Evolutionary conservation across 2,113 vertebrate genomes (phyloP).

Genomic region (Loxodonta africana): DNA sequence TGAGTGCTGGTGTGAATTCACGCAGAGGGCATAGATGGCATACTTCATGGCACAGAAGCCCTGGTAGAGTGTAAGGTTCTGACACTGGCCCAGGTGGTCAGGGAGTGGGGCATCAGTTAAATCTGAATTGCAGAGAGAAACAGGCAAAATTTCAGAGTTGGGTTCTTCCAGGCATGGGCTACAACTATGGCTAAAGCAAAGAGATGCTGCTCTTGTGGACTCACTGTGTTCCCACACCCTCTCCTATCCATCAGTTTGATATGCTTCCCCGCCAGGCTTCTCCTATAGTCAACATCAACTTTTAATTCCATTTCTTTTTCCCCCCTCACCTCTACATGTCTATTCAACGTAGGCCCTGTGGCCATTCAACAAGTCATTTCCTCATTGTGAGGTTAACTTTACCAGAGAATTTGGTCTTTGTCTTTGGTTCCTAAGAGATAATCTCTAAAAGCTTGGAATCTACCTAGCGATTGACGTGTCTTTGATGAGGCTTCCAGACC

Average conservation of each 20-base stretch:
- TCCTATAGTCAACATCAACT: not conserved
- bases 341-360: not conserved
- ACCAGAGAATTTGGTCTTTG: not conserved
- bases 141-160: not conserved
- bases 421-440: not conserved
- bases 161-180: not conserved
- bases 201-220: not conserved
- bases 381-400: not conserved
- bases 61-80: constrained; percentile 93
- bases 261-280: not conserved
- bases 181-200: not conserved
- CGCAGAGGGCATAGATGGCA: constrained; percentile 95
- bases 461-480: no score
- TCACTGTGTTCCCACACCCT: not conserved
- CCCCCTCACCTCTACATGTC: not conserved
- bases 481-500: not conserved
- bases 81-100: constrained; percentile 84
- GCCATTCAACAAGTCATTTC: not conserved
- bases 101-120: constrained; percentile 43
- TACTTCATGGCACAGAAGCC: constrained; percentile 98
- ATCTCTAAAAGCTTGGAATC: not conserved
- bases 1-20: constrained; percentile 90
- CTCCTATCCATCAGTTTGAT: not conserved
- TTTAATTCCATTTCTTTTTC: not conserved
- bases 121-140: constrained; percentile 65